A percentile compares a stretch with the other conserved stretches of the same genome.
Conservation (phyloP, 2,113 vertebrate genomes). For the Mormyrus iriodes region DNA sequence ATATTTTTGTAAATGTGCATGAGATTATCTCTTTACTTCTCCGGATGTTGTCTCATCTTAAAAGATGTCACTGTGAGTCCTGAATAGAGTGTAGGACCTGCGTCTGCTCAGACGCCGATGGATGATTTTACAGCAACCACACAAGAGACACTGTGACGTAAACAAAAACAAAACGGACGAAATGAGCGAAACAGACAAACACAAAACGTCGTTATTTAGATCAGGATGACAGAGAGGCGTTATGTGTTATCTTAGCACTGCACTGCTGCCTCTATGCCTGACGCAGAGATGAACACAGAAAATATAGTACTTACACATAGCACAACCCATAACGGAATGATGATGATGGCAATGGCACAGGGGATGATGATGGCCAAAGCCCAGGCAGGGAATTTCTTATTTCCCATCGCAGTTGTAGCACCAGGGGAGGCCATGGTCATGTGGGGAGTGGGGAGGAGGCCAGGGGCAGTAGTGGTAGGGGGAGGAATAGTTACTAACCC, state of each 20-base stretch:
- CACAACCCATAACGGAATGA: conserved; percentile 12
- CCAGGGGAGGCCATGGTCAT: not conserved
- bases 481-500: not conserved
- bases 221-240: not conserved
- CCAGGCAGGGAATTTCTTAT: not conserved
- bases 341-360: not conserved
- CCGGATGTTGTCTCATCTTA: not conserved
- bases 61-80: not conserved
- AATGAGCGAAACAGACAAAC: not conserved
- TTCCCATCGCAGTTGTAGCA: not conserved
- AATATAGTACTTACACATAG: not conserved
- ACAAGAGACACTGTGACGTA: not conserved
- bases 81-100: not conserved
- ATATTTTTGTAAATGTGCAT: not conserved
- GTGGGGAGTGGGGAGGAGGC: not conserved
- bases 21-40: not conserved
- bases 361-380: conserved; percentile 20
- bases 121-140: not conserved
- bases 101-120: not conserved
- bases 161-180: not conserved
- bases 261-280: not conserved
- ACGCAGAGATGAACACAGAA: not conserved
- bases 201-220: not conserved
- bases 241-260: not conserved
- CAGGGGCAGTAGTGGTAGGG: not conserved